Conservation (phyloP, 1,140 invertebrate species). For the Drosophila malerkotliana region DNA sequence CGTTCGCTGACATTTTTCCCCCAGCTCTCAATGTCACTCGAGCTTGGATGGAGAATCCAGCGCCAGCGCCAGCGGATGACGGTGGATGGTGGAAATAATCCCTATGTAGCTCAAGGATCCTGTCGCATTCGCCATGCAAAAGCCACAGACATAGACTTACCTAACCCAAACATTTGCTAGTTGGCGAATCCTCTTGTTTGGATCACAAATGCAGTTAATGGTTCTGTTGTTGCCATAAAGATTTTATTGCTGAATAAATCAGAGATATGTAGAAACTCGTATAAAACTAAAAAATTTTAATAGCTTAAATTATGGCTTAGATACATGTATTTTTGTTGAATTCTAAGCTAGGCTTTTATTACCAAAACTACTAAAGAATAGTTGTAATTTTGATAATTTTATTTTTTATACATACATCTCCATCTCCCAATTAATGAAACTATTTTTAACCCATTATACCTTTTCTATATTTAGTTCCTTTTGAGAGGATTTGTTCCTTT, state of each 20-base stretch:
- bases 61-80: not conserved
- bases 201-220: conserved; percentile 7
- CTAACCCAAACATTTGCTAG: conserved; percentile 27
- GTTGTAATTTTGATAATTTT: too few relatives aligned
- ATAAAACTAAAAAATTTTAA: not conserved
- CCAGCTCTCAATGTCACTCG: conserved; percentile 53
- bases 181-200: conserved; percentile 3
- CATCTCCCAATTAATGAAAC: too few relatives aligned
- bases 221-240: not conserved
- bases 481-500: not conserved
- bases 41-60: conserved; percentile 1
- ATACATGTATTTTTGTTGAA: too few relatives aligned
- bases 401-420: too few relatives aligned
- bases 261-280: not conserved
- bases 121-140: conserved; percentile 8
- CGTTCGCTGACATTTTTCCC: conserved; percentile 74
- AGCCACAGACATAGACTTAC: conserved; percentile 33
- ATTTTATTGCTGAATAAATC: not conserved
- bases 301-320: too few relatives aligned
- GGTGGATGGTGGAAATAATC: conserved; percentile 8
- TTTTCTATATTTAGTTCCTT: not conserved
- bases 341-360: too few relatives aligned
- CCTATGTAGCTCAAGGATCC: conserved; percentile 65
- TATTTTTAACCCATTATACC: too few relatives aligned
- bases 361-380: too few relatives aligned